These are phyloP conservation scores for Drosophila punjabiensis DNA, from an alignment of 1,140 invertebrate species.

Conservation along the genomic window DNA sequence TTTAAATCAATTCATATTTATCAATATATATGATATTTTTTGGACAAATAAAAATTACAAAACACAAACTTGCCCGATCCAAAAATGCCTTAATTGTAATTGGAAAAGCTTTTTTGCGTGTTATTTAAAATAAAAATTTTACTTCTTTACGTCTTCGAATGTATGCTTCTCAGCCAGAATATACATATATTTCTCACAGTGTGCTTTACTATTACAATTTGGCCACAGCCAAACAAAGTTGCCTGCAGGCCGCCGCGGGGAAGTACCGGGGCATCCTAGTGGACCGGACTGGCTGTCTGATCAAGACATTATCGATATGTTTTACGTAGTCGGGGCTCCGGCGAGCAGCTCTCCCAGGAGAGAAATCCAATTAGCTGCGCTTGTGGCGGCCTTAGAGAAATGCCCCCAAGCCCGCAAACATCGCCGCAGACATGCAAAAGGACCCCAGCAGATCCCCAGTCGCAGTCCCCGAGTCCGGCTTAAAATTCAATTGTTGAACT, in stretches of 20 bases:
- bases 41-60: too few species aligned
- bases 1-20: too few species aligned
- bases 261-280: conserved; percentile 6
- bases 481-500: conserved; percentile 65
- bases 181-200: conserved; percentile 31
- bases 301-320: conserved; percentile 84
- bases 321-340: conserved; percentile 69
- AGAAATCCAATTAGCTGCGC: conserved; percentile 83
- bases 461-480: conserved; percentile 9
- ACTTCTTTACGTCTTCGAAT: neutral
- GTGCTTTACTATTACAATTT: conserved; percentile 84
- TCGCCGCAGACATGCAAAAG: conserved; percentile 72
- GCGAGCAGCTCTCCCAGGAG: conserved; percentile 73
- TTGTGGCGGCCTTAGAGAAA: conserved; percentile 74
- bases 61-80: too few species aligned
- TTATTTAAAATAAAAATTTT: neutral
- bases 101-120: too few species aligned
- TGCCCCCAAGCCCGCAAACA: conserved; percentile 41
- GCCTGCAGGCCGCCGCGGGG: neutral
- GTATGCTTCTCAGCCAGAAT: neutral
- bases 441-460: conserved; percentile 54
- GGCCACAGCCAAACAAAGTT: conserved; percentile 58
- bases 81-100: too few species aligned
- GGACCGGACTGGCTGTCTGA: conserved; percentile 70
- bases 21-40: too few species aligned